Evolutionary conservation across 2,113 vertebrate species (phyloP).

Genomic region (Morone saxatilis): DNA sequence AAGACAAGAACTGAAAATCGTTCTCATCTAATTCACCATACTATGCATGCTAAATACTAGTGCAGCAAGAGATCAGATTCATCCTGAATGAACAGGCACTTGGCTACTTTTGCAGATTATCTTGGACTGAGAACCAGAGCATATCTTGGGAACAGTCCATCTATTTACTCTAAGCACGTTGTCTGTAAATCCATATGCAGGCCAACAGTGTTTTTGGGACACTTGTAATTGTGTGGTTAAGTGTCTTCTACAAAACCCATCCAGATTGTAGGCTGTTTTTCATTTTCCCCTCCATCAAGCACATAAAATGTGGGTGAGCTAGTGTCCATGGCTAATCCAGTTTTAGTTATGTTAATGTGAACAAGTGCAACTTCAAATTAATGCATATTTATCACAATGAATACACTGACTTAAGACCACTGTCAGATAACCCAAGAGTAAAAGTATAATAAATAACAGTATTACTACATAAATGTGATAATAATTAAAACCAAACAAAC

Average conservation of each 20-base stretch:
- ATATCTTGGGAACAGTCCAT: constrained; percentile 69
- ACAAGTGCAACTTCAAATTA: neutral
- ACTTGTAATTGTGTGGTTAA: constrained; percentile 53
- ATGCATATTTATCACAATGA: neutral
- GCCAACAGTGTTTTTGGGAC: constrained; percentile 61
- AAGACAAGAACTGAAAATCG: constrained; percentile 24
- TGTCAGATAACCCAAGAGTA: neutral
- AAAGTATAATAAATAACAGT: too few relatives aligned
- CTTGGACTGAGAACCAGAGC: constrained; percentile 50
- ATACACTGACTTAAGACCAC: neutral
- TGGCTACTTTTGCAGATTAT: constrained; percentile 72
- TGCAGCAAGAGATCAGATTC: constrained; percentile 59
- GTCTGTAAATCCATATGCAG: constrained; percentile 68
- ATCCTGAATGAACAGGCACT: constrained; percentile 48
- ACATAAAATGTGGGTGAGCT: constrained; percentile 2
- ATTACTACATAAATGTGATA: neutral
- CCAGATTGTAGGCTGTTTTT: neutral
- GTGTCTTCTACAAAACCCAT: constrained; percentile 37
- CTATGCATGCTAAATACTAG: constrained; percentile 36
- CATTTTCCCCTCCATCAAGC: neutral
- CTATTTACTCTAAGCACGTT: constrained; percentile 66
- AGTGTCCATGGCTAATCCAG: neutral
- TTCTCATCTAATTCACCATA: constrained; percentile 44
- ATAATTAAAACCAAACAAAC: constrained; percentile 2
- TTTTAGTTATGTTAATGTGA: neutral